Conservation (phyloP, 1,140 invertebrate genomes). For the Drosophila rhopaloa region DNA sequence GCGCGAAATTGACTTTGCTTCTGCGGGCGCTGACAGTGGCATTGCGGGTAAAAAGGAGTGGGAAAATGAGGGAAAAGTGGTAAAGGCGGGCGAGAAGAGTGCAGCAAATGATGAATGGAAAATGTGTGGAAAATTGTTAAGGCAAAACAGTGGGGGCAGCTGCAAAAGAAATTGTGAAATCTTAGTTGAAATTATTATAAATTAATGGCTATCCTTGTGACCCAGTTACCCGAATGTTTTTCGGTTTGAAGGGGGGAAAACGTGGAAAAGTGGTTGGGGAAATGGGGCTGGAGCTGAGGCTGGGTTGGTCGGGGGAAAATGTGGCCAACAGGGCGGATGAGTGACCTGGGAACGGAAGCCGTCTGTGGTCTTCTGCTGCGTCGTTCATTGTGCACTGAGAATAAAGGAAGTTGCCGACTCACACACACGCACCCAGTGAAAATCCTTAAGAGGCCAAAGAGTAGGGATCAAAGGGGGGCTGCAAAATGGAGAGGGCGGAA, state of each 20-base stretch:
- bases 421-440: slow-evolving; percentile 34
- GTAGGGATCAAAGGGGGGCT: not conserved
- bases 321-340: slow-evolving; percentile 43
- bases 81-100: not conserved
- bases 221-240: slow-evolving; percentile 75
- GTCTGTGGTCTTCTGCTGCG: slow-evolving; percentile 28
- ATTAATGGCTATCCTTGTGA: slow-evolving; percentile 84
- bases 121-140: slow-evolving; percentile 78
- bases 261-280: not conserved
- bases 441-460: slow-evolving; percentile 47
- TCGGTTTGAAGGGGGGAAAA: slow-evolving; percentile 3
- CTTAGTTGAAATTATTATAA: slow-evolving; percentile 84
- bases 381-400: slow-evolving; percentile 61
- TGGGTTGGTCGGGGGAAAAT: not conserved
- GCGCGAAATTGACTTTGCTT: slow-evolving; percentile 82
- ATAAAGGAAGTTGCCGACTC: slow-evolving; percentile 55
- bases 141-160: slow-evolving; percentile 41
- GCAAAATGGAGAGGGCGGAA: not conserved
- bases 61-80: no score
- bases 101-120: slow-evolving; percentile 76
- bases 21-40: slow-evolving; percentile 78
- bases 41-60: slow-evolving; percentile 26
- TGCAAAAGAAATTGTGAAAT: slow-evolving; percentile 76
- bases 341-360: slow-evolving; percentile 20
- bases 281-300: not conserved